A percentile compares a stretch with the other conserved stretches of the same genome.
Evolutionary conservation across 2,888 invertebrate genomes (phyloP).

Genomic region (Leuctra nigra): DNA sequence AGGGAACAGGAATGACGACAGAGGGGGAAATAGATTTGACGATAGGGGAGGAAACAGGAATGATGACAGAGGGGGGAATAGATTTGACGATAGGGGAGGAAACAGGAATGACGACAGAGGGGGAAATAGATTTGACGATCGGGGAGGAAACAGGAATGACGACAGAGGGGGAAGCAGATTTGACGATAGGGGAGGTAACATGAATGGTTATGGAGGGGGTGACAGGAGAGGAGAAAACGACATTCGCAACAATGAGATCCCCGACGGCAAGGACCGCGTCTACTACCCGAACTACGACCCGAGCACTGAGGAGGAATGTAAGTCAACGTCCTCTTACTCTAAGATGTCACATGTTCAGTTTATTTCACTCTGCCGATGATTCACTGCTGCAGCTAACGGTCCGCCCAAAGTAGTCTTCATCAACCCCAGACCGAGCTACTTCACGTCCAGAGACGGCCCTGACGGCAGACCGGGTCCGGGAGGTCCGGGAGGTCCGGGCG

Average conservation of each 20-base stretch:
- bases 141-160: not conserved
- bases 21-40: not conserved
- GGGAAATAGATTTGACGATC: too few relatives aligned
- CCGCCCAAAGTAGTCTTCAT: too few relatives aligned
- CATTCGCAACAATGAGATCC: not conserved
- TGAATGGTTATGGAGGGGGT: not conserved
- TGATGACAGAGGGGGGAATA: not conserved
- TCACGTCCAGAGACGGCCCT: too few relatives aligned
- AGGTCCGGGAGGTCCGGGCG: too few relatives aligned
- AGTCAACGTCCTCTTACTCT: not conserved
- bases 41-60: not conserved
- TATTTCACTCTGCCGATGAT: too few relatives aligned
- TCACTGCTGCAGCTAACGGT: too few relatives aligned
- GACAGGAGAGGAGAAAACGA: not conserved
- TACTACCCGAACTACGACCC: not conserved
- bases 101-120: too few relatives aligned
- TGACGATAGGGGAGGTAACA: not conserved
- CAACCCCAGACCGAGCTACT: too few relatives aligned
- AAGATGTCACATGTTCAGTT: not conserved
- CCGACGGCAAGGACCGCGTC: not conserved
- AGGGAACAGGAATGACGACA: not conserved
- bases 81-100: too few relatives aligned
- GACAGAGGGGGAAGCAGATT: not conserved
- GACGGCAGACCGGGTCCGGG: too few relatives aligned
- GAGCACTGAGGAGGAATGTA: not conserved